These are phyloP conservation scores for Vulpes vulpes DNA, from an alignment of 2,113 vertebrate genomes.

Conservation along the genomic window DNA sequence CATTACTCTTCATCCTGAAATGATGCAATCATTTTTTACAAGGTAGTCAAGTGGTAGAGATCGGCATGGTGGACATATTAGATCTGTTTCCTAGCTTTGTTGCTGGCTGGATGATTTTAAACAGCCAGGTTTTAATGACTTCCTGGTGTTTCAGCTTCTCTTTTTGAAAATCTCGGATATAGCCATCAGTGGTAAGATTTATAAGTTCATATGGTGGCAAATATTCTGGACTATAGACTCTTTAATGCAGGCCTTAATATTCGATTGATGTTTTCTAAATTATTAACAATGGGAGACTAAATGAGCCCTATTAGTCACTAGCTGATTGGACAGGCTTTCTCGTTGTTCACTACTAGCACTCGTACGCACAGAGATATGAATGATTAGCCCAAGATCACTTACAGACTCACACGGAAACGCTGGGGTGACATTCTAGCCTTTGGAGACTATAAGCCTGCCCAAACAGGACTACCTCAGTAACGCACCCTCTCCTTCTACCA, in stretches of 20 bases:
- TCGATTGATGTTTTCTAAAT: conserved; percentile 25
- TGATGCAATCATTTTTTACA: background rate
- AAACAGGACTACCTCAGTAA: background rate
- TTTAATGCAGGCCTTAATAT: background rate
- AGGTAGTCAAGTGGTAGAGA: background rate
- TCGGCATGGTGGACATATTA: background rate
- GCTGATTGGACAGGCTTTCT: background rate
- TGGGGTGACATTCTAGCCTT: background rate
- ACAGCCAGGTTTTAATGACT: background rate
- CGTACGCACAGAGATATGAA: background rate
- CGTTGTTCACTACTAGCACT: background rate
- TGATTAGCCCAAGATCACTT: background rate
- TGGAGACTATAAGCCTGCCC: background rate
- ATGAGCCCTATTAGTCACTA: background rate
- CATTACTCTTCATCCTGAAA: conserved; percentile 45
- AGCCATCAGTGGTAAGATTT: background rate
- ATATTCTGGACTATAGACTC: background rate
- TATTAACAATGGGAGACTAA: background rate
- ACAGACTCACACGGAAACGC: background rate
- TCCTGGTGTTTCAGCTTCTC: background rate
- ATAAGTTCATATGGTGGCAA: background rate
- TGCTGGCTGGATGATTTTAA: background rate
- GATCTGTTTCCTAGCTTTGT: background rate
- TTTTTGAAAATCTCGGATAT: background rate
- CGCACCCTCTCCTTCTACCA: background rate